A percentile compares a stretch with the other conserved stretches of the same genome.
Evolutionary conservation across 1,140 invertebrate genomes (phyloP).

Genomic region (Manduca sexta): DNA sequence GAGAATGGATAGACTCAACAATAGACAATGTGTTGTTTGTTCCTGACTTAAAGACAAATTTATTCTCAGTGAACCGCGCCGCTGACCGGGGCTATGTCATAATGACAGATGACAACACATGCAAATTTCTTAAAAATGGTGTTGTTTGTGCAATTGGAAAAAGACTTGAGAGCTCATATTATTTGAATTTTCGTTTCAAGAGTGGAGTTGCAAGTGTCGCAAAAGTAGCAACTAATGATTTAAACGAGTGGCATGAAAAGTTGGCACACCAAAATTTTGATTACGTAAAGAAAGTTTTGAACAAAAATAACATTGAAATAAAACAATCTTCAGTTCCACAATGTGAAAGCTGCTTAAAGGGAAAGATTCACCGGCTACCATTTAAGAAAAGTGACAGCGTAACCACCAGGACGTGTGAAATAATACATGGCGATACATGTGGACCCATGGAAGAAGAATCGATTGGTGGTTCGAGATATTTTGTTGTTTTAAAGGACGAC

Average conservation of each 20-base stretch:
- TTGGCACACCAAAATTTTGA: conserved; percentile 54
- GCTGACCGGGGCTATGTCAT: conserved; percentile 38
- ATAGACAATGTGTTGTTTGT: conserved; percentile 48
- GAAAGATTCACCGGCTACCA: conserved; percentile 39
- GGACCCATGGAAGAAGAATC: conserved; percentile 30
- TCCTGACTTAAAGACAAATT: conserved; percentile 45
- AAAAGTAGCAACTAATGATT: conserved; percentile 5
- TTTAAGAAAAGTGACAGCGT: conserved; percentile 26
- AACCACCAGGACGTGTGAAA: conserved; percentile 27
- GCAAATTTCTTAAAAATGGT: conserved; percentile 26
- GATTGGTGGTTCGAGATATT: conserved; percentile 13
- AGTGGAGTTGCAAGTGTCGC: conserved; percentile 6
- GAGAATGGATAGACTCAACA: conserved; percentile 27
- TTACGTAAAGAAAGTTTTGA: conserved; percentile 40
- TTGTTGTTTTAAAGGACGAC: conserved; percentile 49
- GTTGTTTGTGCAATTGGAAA: conserved; percentile 24
- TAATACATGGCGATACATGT: conserved; percentile 36
- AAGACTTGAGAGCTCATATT: conserved; percentile 22
- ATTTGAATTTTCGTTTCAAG: conserved; percentile 24
- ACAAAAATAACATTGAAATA: conserved; percentile 30
- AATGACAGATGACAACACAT: conserved; percentile 25
- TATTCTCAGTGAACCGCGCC: conserved; percentile 42
- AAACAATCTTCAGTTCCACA: conserved; percentile 12
- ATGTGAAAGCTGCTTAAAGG: conserved; percentile 49
- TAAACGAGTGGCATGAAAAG: conserved; percentile 49